These are phyloP conservation scores for Anguilla marmorata DNA, from an alignment of 2,797 vertebrate genomes.

Conservation along the genomic window DNA sequence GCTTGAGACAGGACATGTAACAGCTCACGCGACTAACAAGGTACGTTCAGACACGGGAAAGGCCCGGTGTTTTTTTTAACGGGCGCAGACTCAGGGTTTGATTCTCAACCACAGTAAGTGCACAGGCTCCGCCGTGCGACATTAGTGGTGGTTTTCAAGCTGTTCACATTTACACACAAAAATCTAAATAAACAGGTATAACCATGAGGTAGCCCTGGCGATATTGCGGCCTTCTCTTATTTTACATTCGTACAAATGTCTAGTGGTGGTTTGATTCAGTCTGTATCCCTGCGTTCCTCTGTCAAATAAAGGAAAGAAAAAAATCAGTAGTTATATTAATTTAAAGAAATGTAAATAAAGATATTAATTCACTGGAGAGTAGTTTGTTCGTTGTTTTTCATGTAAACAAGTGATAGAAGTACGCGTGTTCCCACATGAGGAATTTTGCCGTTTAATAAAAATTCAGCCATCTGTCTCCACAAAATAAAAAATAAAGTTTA, in stretches of 20 bases:
- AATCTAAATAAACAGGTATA: constrained; percentile 36
- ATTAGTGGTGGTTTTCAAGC: constrained; percentile 61
- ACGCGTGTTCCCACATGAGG: constrained; percentile 4
- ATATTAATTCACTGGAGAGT: constrained; percentile 28
- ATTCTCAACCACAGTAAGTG: constrained; percentile 56
- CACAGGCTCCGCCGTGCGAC: constrained; percentile 53
- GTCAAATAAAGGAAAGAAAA: constrained; percentile 14
- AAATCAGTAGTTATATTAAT: constrained; percentile 44
- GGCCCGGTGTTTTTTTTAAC: constrained; percentile 68
- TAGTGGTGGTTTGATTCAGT: constrained; percentile 24
- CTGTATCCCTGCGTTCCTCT: constrained; percentile 29
- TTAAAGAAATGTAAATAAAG: constrained; percentile 32
- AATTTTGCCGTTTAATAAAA: constrained; percentile 32
- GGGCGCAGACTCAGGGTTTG: constrained; percentile 66
- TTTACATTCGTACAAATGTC: constrained; percentile 28
- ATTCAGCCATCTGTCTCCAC: constrained; percentile 26
- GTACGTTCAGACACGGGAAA: not conserved
- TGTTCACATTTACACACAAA: constrained; percentile 53
- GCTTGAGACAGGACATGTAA: constrained; percentile 68
- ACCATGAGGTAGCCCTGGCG: constrained; percentile 74
- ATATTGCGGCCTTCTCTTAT: constrained; percentile 33
- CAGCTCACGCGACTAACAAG: constrained; percentile 70
- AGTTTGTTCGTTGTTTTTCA: constrained; percentile 26
- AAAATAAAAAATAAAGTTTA: constrained; percentile 1
- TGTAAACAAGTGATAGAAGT: constrained; percentile 37